Percentiles rank a stretch among this genome's conserved stretches.
Conservation (phyloP, 2,113 vertebrate genomes). For the Eulemur rufifrons region DNA sequence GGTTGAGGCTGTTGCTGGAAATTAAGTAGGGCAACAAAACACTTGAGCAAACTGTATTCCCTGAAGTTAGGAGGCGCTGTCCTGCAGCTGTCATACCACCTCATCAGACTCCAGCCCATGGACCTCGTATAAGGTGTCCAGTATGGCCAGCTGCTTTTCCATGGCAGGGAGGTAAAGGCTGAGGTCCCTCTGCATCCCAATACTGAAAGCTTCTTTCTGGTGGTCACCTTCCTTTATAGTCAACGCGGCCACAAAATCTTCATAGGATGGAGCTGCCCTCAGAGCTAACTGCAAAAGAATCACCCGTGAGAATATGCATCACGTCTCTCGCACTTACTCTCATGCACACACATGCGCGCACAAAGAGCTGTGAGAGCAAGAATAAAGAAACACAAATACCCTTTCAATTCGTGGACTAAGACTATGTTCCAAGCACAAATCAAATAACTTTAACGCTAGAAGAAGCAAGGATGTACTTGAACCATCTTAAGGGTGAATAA, state of each 20-base stretch:
- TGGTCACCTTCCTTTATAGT: conserved; percentile 90
- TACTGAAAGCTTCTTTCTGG: conserved; percentile 89
- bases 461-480: neutral
- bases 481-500: neutral
- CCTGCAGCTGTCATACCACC: conserved; percentile 90
- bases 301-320: conserved; percentile 18
- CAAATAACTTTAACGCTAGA: neutral
- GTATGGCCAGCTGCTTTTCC: conserved; percentile 93
- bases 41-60: conserved; percentile 79
- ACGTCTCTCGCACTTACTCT: neutral
- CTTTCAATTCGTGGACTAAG: neutral
- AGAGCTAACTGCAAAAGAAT: conserved; percentile 91
- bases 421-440: neutral
- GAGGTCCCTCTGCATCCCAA: conserved; percentile 93
- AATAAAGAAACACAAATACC: neutral
- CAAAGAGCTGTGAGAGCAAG: neutral
- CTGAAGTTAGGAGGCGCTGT: conserved; percentile 77
- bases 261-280: conserved; percentile 94
- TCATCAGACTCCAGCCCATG: conserved; percentile 97
- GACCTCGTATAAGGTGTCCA: conserved; percentile 94
- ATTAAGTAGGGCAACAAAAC: conserved; percentile 43
- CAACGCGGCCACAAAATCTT: conserved; percentile 92
- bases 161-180: conserved; percentile 95
- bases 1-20: conserved; percentile 73
- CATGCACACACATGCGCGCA: neutral